Conservation (phyloP, 2,797 vertebrate genomes). For the Crenichthys baileyi region DNA sequence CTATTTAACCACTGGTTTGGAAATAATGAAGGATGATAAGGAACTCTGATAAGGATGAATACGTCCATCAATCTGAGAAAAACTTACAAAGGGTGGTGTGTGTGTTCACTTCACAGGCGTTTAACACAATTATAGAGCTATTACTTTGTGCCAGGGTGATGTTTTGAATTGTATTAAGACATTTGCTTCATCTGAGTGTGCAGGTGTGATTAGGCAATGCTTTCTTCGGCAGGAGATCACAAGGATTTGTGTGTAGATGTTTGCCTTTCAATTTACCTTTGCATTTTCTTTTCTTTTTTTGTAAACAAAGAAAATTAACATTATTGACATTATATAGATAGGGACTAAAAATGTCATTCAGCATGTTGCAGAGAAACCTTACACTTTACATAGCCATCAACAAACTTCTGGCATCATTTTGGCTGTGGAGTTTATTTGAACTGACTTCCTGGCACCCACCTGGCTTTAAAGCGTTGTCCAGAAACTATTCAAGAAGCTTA, state of each 20-base stretch:
- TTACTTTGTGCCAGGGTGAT: slow-evolving; percentile 28
- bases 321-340: too few species aligned
- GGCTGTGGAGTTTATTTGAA: too few species aligned
- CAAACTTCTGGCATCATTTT: too few species aligned
- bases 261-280: not conserved
- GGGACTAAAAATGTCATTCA: too few species aligned
- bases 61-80: slow-evolving; percentile 78
- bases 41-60: slow-evolving; percentile 74
- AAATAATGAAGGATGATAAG: slow-evolving; percentile 82
- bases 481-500: too few species aligned
- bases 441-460: too few species aligned
- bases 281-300: not conserved
- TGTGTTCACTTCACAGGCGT: slow-evolving; percentile 68
- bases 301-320: not conserved
- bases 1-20: slow-evolving; percentile 80
- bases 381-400: too few species aligned
- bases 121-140: slow-evolving; percentile 63
- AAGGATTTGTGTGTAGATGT: not conserved
- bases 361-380: too few species aligned
- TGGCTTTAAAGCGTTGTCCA: too few species aligned
- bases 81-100: slow-evolving; percentile 58
- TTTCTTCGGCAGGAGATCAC: not conserved
- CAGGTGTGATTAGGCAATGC: not conserved
- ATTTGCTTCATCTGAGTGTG: slow-evolving; percentile 30
- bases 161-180: slow-evolving; percentile 46